Base-by-base conservation (phyloP, 2,888 invertebrate genomes). In the Drosophila paucipuncta region DNA sequence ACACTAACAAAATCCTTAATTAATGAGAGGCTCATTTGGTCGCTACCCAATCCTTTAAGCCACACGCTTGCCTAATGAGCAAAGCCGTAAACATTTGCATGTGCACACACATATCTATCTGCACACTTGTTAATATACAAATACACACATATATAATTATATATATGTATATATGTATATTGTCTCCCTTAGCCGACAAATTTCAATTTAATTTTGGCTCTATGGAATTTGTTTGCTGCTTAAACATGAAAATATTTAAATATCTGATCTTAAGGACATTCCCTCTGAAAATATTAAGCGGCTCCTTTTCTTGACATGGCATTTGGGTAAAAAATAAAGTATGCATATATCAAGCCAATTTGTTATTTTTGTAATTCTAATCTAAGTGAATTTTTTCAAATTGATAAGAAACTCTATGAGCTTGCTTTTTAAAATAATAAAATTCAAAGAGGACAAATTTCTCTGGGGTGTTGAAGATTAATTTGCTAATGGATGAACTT, bases 21-120 rank as follows among this genome's bases (percentile, higher is more conserved):
- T 68, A 68, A 49, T 68, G 47, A 68, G 28, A 4, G 47, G 68
- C 49, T 49, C 39, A 49, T 49, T 33, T 37, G 22, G 33, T 68
- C 28, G 49, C n/a, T 39, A 49, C 18, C 55, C 28, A 55, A 55
- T 39, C 37, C 43, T 47, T 47, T 39, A 54, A 39, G 37, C 47
- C 31, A 35, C 43, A 47, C 37, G 10, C 22, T 13, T 25, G 54
- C 22, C 47, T 55, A 47, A 47, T 47, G 47, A 47, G 47, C 47
- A 47, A 47, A 25, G 16, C 47, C 47, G 9, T 28, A 16, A 55
- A 37, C 55, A 55, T 37, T 47, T 47, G 16, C 25, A 47, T 47
- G 9, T 47, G 16, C 47, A 25, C 47, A 25, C 47, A 47, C 22
- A 22, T 5, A n/a, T n/a, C 10, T 2, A 13, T 22, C 1, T 9